phyloP scores from a whole-genome alignment of 2,888 invertebrate species.

The Drosophila phalerata region DNA sequence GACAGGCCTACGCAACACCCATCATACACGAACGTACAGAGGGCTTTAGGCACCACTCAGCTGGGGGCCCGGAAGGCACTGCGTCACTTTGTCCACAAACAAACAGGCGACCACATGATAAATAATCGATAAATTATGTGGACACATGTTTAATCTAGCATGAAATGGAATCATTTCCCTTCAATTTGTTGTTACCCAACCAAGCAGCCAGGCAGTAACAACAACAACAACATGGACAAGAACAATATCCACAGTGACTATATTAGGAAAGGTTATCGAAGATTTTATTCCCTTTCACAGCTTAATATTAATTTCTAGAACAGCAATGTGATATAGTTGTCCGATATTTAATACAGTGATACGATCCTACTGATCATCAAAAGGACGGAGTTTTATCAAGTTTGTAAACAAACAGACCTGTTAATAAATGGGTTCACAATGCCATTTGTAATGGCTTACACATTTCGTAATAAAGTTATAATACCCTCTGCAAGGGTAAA shows the following conservation, averaged over 20 bases:
- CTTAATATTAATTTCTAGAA: no score
- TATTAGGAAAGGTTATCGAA: constrained; percentile 8
- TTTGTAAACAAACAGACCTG: no score
- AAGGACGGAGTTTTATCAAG: no score
- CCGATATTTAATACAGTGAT: no score
- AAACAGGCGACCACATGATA: constrained; percentile 78
- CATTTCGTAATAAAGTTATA: neutral
- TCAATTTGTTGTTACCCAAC: constrained; percentile 82
- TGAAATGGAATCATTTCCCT: constrained; percentile 85
- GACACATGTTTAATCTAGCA: constrained; percentile 85
- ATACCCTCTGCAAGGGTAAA: neutral
- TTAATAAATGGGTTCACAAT: no score
- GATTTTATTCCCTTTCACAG: neutral
- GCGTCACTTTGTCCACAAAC: constrained; percentile 70
- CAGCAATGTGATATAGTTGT: no score
- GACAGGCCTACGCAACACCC: constrained; percentile 56
- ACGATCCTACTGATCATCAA: no score
- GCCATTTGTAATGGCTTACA: neutral
- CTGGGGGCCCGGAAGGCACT: constrained; percentile 45
- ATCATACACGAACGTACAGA: constrained; percentile 3
- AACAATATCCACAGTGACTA: neutral
- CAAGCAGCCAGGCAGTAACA: constrained; percentile 45
- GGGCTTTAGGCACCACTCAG: constrained; percentile 2
- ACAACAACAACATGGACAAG: constrained; percentile 13
- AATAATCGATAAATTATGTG: constrained; percentile 85